Conservation (phyloP, 2,797 vertebrate species). For the Clarias fuscus region DNA sequence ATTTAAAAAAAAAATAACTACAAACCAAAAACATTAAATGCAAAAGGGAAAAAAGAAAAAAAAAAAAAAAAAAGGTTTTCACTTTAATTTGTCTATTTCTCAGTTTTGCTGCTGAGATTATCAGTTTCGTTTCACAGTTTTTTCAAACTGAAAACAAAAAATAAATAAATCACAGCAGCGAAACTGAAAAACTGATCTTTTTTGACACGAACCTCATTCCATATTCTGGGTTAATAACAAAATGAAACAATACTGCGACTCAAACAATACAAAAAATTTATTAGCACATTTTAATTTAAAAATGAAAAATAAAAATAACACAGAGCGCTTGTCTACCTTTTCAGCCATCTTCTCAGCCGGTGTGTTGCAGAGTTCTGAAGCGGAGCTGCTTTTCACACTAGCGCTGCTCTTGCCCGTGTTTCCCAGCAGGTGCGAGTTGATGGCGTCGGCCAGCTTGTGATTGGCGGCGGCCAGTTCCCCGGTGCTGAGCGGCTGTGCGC, state of each 20-base stretch:
- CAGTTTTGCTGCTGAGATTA: too few species aligned
- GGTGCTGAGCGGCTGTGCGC: conserved; percentile 83
- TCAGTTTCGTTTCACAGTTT: too few species aligned
- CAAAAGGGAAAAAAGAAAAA: too few species aligned
- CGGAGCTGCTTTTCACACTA: conserved; percentile 63
- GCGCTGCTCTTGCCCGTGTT: conserved; percentile 67
- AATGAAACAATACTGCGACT: neutral
- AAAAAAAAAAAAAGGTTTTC: too few species aligned
- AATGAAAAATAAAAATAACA: neutral
- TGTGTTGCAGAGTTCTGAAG: conserved; percentile 83
- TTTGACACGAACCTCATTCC: too few species aligned
- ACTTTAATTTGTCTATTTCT: too few species aligned
- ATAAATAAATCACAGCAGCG: too few species aligned
- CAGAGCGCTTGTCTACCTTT: conserved; percentile 72
- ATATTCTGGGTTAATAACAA: neutral
- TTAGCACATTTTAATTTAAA: too few species aligned
- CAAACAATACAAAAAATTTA: neutral
- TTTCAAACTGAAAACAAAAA: too few species aligned
- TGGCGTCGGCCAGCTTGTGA: conserved; percentile 84
- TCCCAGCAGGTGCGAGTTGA: conserved; percentile 90
- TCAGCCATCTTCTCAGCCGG: conserved; percentile 98
- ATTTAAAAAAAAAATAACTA: too few species aligned
- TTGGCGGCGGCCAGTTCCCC: conserved; percentile 86
- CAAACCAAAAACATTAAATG: too few species aligned
- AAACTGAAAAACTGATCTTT: too few species aligned